Evolutionary conservation across 2,888 invertebrate species (phyloP).

Genomic region (Spisula solida): DNA sequence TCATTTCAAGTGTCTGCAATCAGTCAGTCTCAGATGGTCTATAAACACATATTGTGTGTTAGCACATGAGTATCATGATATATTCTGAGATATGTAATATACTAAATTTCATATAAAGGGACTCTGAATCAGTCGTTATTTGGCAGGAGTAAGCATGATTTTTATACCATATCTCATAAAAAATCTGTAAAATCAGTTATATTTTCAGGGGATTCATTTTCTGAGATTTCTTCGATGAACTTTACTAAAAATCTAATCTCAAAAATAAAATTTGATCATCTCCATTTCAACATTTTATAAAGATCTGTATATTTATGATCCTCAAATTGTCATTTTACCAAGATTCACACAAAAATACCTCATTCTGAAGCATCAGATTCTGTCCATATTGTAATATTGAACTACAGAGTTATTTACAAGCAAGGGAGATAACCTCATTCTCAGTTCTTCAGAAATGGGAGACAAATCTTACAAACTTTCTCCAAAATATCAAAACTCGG

Average conservation of each 20-base stretch:
- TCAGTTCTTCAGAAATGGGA: neutral
- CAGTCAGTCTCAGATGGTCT: neutral
- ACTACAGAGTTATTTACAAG: neutral
- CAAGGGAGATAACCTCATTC: neutral
- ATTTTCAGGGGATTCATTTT: too few relatives aligned
- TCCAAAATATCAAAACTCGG: neutral
- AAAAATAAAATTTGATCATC: too few relatives aligned
- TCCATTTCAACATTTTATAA: too few relatives aligned
- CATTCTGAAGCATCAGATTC: too few relatives aligned
- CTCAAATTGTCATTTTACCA: too few relatives aligned
- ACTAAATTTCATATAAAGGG: neutral
- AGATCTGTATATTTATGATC: too few relatives aligned
- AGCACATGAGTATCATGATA: neutral
- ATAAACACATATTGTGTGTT: neutral
- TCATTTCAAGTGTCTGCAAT: neutral
- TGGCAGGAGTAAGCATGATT: too few relatives aligned
- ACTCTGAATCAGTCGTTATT: neutral
- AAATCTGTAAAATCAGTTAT: neutral
- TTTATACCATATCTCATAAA: neutral
- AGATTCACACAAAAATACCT: neutral
- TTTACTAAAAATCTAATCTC: too few relatives aligned
- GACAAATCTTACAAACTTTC: neutral
- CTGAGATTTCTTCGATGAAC: too few relatives aligned
- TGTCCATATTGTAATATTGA: neutral
- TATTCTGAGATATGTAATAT: neutral